Conservation (phyloP, 1,140 invertebrate genomes). For the Sitophilus oryzae region DNA sequence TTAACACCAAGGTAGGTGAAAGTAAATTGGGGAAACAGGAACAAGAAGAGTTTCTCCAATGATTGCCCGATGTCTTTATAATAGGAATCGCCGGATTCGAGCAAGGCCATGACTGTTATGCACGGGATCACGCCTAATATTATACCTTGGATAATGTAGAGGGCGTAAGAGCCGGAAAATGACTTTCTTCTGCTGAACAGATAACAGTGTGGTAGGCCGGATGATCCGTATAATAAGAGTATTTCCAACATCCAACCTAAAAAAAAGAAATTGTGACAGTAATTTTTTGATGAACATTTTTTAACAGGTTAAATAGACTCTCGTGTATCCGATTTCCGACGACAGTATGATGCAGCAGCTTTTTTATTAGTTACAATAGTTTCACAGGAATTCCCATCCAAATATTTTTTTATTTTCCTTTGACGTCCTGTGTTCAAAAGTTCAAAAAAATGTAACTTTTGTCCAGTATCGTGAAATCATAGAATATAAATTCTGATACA, state of each 20-base stretch:
- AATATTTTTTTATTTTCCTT: no score
- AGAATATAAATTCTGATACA: no score
- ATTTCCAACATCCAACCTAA: conserved; percentile 28
- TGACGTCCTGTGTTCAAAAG: no score
- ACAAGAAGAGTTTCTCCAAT: conserved; percentile 24
- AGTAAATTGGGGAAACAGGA: conserved; percentile 31
- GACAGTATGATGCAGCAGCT: no score
- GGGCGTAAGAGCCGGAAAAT: conserved; percentile 28
- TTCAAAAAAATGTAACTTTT: no score
- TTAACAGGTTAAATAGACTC: no score
- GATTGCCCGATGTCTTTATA: conserved; percentile 22
- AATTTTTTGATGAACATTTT: no score
- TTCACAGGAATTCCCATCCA: no score
- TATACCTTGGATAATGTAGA: conserved; percentile 32
- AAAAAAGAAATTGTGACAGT: conserved; percentile 19
- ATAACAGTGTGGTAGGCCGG: conserved; percentile 35
- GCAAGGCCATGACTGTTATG: conserved; percentile 26
- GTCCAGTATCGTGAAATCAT: no score
- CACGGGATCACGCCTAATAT: conserved; percentile 33
- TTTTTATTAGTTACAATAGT: no score
- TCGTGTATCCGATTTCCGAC: no score
- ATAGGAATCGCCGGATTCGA: conserved; percentile 22
- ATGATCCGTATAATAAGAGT: conserved; percentile 28
- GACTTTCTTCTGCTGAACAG: conserved; percentile 36
- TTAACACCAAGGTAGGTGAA: conserved; percentile 25